Evolutionary conservation across 1,140 invertebrate genomes (phyloP).

Genomic region (Drosophila tsacasi): DNA sequence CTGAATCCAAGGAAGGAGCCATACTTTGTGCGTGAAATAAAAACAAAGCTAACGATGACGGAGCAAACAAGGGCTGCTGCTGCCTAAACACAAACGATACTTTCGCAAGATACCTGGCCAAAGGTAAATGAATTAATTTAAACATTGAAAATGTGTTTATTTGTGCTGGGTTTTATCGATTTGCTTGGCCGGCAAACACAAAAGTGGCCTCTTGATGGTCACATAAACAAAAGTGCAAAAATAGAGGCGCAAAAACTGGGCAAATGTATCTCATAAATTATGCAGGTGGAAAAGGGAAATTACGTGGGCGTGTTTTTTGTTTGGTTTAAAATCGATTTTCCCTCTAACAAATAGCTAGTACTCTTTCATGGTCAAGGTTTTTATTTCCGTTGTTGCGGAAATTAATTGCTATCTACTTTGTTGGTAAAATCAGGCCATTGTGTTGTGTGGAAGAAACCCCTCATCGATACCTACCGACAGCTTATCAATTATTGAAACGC

Average conservation of each 20-base stretch:
- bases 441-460: conserved; percentile 1
- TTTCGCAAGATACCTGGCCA: conserved; percentile 26
- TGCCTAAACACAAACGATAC: conserved; percentile 26
- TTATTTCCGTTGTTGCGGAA: conserved; percentile 8
- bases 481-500: conserved; percentile 49
- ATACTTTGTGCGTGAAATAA: conserved; percentile 12
- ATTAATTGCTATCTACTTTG: conserved; percentile 10
- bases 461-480: conserved; percentile 33
- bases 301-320: conserved; percentile 27
- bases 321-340: conserved; percentile 60
- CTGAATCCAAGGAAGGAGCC: neutral
- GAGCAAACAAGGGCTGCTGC: conserved; percentile 37
- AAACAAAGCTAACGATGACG: conserved; percentile 55
- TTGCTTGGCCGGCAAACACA: conserved; percentile 55
- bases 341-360: neutral
- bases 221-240: conserved; percentile 61
- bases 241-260: neutral
- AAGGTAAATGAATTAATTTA: conserved; percentile 45
- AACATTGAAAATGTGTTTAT: conserved; percentile 50
- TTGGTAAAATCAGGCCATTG: conserved; percentile 9
- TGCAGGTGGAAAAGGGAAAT: conserved; percentile 22
- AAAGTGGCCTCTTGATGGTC: conserved; percentile 44
- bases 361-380: conserved; percentile 53
- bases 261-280: conserved; percentile 12
- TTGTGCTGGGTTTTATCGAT: conserved; percentile 53